These are phyloP conservation scores for Sardina pilchardus DNA, from an alignment of 2,113 vertebrate species.

Conservation along the genomic window DNA sequence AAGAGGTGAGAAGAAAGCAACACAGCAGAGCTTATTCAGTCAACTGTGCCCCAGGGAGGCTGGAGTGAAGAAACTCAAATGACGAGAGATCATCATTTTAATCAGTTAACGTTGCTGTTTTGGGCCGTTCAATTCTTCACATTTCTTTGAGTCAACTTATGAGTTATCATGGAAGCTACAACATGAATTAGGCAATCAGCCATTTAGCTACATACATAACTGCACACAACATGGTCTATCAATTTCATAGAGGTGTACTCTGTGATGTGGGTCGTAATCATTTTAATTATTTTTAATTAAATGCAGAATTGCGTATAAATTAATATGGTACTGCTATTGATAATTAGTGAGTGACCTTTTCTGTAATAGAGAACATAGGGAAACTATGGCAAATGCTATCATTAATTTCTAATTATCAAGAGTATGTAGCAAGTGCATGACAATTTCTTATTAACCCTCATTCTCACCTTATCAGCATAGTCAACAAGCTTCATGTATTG, in stretches of 20 bases:
- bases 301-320: neutral
- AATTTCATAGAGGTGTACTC: neutral
- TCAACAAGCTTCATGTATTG: neutral
- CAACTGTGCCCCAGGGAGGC: slow-evolving; percentile 27
- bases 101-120: slow-evolving; percentile 19
- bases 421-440: neutral
- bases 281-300: neutral
- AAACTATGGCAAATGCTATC: neutral
- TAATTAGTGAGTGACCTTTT: neutral
- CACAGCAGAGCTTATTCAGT: slow-evolving; percentile 35
- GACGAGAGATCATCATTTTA: slow-evolving; percentile 35
- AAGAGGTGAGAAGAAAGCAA: slow-evolving; percentile 16
- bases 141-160: neutral
- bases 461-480: neutral
- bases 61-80: slow-evolving; percentile 23
- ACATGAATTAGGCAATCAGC: too few relatives aligned
- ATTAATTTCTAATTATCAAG: neutral
- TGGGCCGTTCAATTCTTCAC: neutral
- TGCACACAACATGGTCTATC: too few relatives aligned
- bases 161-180: neutral
- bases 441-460: neutral
- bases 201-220: too few relatives aligned
- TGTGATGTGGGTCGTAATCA: neutral
- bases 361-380: neutral
- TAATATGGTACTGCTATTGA: neutral